These are phyloP conservation scores for Cephus pygmeus DNA, from an alignment of 2,888 invertebrate species.

Conservation along the genomic window DNA sequence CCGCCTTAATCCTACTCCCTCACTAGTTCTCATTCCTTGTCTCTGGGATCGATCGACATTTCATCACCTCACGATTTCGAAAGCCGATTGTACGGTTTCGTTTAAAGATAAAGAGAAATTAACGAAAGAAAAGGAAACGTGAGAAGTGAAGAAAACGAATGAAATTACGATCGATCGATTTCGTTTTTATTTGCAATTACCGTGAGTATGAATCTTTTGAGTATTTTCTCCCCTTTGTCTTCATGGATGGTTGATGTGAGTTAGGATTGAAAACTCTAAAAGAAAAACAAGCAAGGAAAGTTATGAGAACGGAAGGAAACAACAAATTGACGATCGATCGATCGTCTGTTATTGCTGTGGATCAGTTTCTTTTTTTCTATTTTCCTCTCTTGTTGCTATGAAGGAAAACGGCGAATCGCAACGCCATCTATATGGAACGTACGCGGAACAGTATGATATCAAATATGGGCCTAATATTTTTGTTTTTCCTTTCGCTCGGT, in stretches of 20 bases:
- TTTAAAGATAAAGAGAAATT: background rate
- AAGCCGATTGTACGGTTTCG: background rate
- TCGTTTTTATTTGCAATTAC: background rate
- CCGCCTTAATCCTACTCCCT: background rate
- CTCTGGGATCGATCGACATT: background rate
- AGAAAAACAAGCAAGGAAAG: background rate
- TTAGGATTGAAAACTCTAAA: background rate
- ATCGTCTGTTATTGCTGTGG: background rate
- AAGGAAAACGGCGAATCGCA: too few relatives aligned
- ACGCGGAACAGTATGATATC: background rate
- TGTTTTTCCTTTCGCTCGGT: conserved; percentile 44
- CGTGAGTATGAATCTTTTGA: background rate
- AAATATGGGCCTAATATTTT: conserved; percentile 51
- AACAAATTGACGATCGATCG: background rate
- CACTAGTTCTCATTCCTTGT: background rate
- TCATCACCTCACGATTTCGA: background rate
- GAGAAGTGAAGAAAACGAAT: background rate
- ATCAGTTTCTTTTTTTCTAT: background rate
- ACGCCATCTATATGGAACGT: too few relatives aligned
- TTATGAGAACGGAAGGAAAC: background rate
- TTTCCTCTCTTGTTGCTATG: background rate
- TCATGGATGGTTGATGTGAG: background rate
- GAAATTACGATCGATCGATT: background rate
- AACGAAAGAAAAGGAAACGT: background rate
- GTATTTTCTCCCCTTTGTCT: background rate